Conservation (phyloP, 2,797 vertebrate species). For the Clamator glandarius region DNA sequence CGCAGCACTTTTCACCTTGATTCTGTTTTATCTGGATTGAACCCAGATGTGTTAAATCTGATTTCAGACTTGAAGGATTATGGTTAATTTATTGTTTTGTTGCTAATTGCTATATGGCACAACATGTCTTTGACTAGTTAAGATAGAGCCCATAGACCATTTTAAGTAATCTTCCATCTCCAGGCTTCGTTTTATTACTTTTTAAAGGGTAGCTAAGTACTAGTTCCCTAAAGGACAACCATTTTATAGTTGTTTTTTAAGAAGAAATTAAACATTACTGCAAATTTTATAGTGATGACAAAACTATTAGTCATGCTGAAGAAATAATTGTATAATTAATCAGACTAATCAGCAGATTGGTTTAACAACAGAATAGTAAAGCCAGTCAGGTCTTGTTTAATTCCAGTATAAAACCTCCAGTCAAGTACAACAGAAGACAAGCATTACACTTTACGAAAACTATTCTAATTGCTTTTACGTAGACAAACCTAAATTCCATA, state of each 20-base stretch:
- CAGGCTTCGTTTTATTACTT: conserved; percentile 28
- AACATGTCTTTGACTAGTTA: conserved; percentile 25
- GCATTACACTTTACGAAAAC: neutral
- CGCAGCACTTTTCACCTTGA: neutral
- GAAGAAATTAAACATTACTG: too few species aligned
- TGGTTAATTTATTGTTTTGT: neutral
- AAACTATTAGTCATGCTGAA: conserved; percentile 38
- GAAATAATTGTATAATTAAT: conserved; percentile 56
- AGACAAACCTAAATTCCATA: neutral
- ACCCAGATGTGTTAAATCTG: neutral
- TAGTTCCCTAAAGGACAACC: conserved; percentile 27
- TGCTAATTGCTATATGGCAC: neutral
- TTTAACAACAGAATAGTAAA: conserved; percentile 52
- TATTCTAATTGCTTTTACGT: neutral
- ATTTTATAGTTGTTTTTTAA: conserved; percentile 2
- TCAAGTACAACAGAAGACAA: neutral
- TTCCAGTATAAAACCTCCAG: conserved; percentile 23
- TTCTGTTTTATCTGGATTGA: neutral
- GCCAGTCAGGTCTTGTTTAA: conserved; percentile 54
- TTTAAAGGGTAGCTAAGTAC: conserved; percentile 31
- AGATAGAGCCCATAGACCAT: neutral
- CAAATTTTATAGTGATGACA: conserved; percentile 13
- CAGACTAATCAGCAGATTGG: conserved; percentile 42
- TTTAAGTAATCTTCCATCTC: conserved; percentile 49
- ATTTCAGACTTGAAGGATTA: neutral